These are phyloP conservation scores for Lepidurus apus DNA, from an alignment of 1,140 invertebrate genomes.

Conservation along the genomic window DNA sequence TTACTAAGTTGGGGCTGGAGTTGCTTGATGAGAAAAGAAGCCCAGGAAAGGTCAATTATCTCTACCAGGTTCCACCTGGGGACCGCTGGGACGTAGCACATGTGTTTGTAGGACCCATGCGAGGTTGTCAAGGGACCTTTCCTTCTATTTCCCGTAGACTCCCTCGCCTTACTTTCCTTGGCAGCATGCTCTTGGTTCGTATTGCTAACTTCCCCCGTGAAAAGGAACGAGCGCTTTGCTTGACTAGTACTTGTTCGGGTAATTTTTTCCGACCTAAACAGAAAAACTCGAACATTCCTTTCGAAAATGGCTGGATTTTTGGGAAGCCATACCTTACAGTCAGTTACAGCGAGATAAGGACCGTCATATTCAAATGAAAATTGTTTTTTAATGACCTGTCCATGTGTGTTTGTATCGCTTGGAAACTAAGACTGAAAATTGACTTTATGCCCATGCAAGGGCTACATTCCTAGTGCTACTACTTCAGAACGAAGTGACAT, in stretches of 20 bases:
- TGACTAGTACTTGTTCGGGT: neutral
- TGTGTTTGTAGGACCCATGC: neutral
- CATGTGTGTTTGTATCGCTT: neutral
- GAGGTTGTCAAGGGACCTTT: slow-evolving; percentile 11
- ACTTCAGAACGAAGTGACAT: slow-evolving; percentile 7
- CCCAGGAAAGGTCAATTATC: slow-evolving; percentile 19
- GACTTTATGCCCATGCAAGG: neutral
- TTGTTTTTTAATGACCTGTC: neutral
- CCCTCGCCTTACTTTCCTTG: neutral
- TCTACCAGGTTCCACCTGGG: slow-evolving; percentile 14
- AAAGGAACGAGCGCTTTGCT: neutral
- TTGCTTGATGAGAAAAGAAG: slow-evolving; percentile 13
- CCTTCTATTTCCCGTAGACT: neutral
- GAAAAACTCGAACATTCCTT: neutral
- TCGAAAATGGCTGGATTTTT: too few species aligned
- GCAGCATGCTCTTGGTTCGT: neutral
- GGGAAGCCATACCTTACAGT: too few species aligned
- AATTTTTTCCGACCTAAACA: neutral
- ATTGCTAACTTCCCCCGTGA: neutral
- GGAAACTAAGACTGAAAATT: neutral
- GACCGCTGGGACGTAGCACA: slow-evolving; percentile 17
- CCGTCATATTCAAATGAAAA: neutral
- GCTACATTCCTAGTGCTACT: neutral
- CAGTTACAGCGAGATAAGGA: neutral
- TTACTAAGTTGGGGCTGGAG: slow-evolving; percentile 14